These are phyloP conservation scores for Entomobrya proxima DNA, from an alignment of 2,888 invertebrate species.

Conservation along the genomic window DNA sequence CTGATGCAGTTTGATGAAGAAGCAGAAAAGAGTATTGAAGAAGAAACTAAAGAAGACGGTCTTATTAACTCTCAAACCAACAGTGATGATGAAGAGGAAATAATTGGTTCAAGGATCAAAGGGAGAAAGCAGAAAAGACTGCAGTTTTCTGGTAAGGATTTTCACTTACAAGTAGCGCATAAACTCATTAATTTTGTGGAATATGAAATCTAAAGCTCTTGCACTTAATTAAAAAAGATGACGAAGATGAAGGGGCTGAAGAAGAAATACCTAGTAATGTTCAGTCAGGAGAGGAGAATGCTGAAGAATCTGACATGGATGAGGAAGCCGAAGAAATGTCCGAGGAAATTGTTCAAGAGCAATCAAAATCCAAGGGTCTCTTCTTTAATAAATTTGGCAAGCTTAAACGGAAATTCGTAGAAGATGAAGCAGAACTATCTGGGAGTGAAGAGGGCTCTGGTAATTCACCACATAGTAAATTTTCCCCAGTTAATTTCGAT, in stretches of 20 bases:
- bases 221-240: conserved; percentile 45
- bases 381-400: conserved; percentile 69
- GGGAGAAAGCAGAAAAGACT: conserved; percentile 77
- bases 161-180: not conserved
- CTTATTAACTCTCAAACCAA: not conserved
- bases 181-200: not conserved
- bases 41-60: not conserved
- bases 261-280: not conserved
- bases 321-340: conserved; percentile 46
- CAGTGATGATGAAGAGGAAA: conserved; percentile 72
- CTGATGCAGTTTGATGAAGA: conserved; percentile 46
- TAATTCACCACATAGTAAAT: too few relatives aligned
- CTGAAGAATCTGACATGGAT: conserved; percentile 74
- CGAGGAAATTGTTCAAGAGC: conserved; percentile 22
- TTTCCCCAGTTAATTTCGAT: not conserved
- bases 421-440: conserved; percentile 93
- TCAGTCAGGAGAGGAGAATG: conserved; percentile 75
- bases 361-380: conserved; percentile 65
- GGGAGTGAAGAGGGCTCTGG: conserved; percentile 93
- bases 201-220: not conserved
- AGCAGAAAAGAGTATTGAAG: not conserved
- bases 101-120: not conserved
- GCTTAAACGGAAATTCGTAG: conserved; percentile 84
- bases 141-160: conserved; percentile 79
- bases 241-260: conserved; percentile 6